phyloP scores from a whole-genome alignment of 1,140 invertebrate species.

The Atta texana region DNA sequence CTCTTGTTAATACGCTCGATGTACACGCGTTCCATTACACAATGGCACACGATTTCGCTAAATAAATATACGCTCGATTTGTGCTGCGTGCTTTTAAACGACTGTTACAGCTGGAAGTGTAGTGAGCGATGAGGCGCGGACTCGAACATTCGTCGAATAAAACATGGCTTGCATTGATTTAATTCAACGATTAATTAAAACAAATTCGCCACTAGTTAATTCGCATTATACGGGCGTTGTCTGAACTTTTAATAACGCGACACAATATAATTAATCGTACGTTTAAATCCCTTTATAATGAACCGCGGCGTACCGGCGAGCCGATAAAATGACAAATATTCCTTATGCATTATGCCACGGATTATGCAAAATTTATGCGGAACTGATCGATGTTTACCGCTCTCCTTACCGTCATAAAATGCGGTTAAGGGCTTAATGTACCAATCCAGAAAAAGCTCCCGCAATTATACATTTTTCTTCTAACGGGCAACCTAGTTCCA shows the following conservation, averaged over 20 bases:
- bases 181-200: constrained; percentile 45
- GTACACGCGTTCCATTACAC: constrained; percentile 15
- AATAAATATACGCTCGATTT: constrained; percentile 29
- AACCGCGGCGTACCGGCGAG: not conserved
- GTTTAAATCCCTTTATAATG: constrained; percentile 28
- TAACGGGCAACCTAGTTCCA: constrained; percentile 47
- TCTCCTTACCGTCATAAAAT: constrained; percentile 17
- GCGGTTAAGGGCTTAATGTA: constrained; percentile 39
- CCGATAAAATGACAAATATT: constrained; percentile 47
- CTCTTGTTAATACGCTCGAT: constrained; percentile 4
- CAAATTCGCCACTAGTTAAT: constrained; percentile 16
- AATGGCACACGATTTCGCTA: constrained; percentile 8
- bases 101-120: not conserved
- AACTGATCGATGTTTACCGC: constrained; percentile 38
- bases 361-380: constrained; percentile 44
- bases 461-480: constrained; percentile 58
- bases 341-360: not conserved
- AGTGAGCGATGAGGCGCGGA: constrained; percentile 7
- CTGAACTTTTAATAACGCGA: constrained; percentile 27
- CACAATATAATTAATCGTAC: constrained; percentile 32
- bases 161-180: constrained; percentile 7
- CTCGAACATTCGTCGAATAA: not conserved
- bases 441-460: constrained; percentile 36
- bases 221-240: not conserved
- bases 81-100: constrained; percentile 31